A percentile compares a stretch with the other conserved stretches of the same genome.
phyloP scores from a whole-genome alignment of 2,888 invertebrate genomes.

The Plagiodera versicolora region DNA sequence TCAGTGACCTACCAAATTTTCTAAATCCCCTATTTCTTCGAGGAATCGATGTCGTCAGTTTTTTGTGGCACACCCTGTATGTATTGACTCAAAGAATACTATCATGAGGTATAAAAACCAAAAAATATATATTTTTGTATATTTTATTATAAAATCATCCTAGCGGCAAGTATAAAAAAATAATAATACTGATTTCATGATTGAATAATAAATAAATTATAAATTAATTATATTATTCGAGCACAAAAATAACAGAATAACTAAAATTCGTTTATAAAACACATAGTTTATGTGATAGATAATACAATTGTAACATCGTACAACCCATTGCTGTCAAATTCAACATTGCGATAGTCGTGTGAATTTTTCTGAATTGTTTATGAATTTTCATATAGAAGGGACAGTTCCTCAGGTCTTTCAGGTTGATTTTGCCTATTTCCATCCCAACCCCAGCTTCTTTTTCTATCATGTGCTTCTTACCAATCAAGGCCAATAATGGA shows the following conservation, averaged over 20 bases:
- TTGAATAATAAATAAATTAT: not conserved
- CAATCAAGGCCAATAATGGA: conserved; percentile 72
- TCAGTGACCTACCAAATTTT: no score
- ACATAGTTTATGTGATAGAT: conserved; percentile 54
- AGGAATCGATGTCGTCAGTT: no score
- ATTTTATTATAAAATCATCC: not conserved
- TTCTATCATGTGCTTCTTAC: conserved; percentile 75
- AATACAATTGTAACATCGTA: conserved; percentile 68
- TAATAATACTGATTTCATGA: not conserved
- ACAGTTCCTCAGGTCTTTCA: conserved; percentile 73
- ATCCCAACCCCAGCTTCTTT: conserved; percentile 74
- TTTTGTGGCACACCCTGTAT: no score
- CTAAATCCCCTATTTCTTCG: no score
- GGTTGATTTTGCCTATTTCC: conserved; percentile 74
- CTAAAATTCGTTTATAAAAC: conserved; percentile 25
- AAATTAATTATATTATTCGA: not conserved
- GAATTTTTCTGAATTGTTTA: conserved; percentile 72
- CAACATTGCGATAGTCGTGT: conserved; percentile 78
- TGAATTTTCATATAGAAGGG: conserved; percentile 79
- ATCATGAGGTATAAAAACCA: no score
- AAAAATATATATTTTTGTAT: not conserved
- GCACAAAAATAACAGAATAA: conserved; percentile 6
- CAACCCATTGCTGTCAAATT: conserved; percentile 73
- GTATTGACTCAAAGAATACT: no score
- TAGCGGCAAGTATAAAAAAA: not conserved